A percentile compares a stretch with the other conserved stretches of the same genome.
Conservation (phyloP, 1,140 invertebrate species). For the Eueides isabella region DNA sequence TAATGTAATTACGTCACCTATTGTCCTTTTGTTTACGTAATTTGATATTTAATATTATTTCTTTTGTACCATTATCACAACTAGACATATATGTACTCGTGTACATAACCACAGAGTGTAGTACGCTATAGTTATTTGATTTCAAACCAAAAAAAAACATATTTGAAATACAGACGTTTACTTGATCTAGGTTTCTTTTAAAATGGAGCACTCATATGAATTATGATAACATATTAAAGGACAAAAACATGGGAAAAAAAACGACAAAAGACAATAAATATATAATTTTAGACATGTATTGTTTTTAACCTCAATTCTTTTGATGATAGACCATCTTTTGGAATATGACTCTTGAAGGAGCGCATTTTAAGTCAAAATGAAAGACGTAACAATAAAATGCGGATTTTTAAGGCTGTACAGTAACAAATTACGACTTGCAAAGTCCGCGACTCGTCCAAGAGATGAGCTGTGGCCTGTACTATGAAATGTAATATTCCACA, state of each 20-base stretch:
- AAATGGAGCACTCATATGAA: too few species aligned
- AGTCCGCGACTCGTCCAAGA: constrained; percentile 57
- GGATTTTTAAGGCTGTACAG: constrained; percentile 61
- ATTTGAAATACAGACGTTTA: too few species aligned
- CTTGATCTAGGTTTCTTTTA: too few species aligned
- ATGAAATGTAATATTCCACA: constrained; percentile 42
- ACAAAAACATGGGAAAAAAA: too few species aligned
- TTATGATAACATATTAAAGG: too few species aligned
- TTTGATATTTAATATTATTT: too few species aligned
- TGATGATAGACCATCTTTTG: constrained; percentile 12
- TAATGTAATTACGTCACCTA: not conserved
- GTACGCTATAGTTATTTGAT: too few species aligned
- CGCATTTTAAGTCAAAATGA: constrained; percentile 66
- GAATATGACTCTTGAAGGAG: constrained; percentile 32
- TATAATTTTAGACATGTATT: not conserved
- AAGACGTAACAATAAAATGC: constrained; percentile 72
- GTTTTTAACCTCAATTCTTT: constrained; percentile 12
- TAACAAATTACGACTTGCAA: constrained; percentile 71
- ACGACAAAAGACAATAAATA: too few species aligned
- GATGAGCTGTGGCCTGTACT: constrained; percentile 60
- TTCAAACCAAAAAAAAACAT: too few species aligned
- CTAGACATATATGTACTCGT: too few species aligned
- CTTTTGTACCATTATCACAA: too few species aligned
- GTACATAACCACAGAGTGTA: too few species aligned
- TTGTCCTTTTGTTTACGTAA: not conserved